Evolutionary conservation across 2,888 invertebrate species (phyloP).

Genomic region (Athalia circularis): DNA sequence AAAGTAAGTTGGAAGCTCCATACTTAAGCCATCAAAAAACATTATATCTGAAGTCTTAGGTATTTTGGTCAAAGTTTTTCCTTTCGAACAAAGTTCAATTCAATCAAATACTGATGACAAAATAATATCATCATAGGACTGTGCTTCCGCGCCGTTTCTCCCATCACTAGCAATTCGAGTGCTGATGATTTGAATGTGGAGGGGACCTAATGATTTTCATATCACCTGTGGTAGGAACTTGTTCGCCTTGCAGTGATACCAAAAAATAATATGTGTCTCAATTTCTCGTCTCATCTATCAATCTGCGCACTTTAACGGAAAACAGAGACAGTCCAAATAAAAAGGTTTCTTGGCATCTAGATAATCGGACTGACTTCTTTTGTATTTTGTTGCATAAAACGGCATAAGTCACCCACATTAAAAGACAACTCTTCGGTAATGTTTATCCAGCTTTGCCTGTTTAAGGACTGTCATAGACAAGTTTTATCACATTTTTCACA

Average conservation of each 20-base stretch:
- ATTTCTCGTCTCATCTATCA: not conserved
- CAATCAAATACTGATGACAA: no score
- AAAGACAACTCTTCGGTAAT: not conserved
- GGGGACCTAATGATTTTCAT: no score
- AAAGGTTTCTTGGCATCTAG: no score
- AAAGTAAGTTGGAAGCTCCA: not conserved
- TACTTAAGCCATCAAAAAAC: not conserved
- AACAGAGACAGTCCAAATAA: not conserved
- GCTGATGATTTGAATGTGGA: no score
- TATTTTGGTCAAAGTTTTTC: no score
- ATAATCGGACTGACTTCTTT: no score
- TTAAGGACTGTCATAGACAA: not conserved
- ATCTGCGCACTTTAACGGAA: not conserved
- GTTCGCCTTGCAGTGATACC: not conserved
- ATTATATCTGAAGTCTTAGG: no score
- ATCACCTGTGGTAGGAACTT: not conserved
- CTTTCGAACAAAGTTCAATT: no score
- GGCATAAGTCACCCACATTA: conserved; percentile 10
- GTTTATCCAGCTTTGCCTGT: conserved; percentile 3
- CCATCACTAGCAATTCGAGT: no score
- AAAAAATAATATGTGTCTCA: not conserved
- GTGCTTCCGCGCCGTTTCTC: no score
- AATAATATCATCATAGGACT: no score
- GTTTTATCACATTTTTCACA: not conserved
- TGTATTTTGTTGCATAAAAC: not conserved